A percentile compares a stretch with the other conserved stretches of the same genome.
phyloP scores from a whole-genome alignment of 2,797 vertebrate genomes.

The Phyllotis vaccarum region DNA sequence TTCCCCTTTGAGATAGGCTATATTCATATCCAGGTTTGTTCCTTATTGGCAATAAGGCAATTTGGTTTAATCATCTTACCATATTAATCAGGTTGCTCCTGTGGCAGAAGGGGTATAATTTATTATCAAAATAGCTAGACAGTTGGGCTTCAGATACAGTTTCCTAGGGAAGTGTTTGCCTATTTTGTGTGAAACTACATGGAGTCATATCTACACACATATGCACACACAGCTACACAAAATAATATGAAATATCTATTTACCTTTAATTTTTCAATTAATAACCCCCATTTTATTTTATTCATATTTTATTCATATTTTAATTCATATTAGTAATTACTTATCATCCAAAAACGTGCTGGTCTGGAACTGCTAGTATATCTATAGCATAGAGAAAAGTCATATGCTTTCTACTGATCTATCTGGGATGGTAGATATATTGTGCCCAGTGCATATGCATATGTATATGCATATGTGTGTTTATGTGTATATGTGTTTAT shows the following conservation, averaged over 20 bases:
- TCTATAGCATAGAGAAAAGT: too few relatives aligned
- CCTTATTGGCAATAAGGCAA: not conserved
- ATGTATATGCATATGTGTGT: not conserved
- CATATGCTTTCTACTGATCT: not conserved
- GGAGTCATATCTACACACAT: not conserved
- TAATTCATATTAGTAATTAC: not conserved
- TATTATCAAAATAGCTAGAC: not conserved
- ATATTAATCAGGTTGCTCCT: not conserved
- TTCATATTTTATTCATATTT: constrained; percentile 17
- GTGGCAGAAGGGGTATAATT: not conserved
- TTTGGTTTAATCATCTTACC: not conserved
- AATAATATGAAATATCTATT: not conserved
- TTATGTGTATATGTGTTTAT: not conserved
- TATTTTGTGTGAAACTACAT: not conserved
- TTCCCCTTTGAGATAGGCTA: not conserved
- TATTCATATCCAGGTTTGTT: not conserved
- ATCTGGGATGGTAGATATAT: not conserved
- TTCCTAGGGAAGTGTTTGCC: not conserved
- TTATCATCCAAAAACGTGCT: too few relatives aligned
- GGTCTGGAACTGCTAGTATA: too few relatives aligned
- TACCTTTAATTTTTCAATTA: not conserved
- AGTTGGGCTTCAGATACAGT: not conserved
- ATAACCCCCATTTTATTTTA: too few relatives aligned
- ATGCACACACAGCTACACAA: not conserved
- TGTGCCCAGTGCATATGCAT: not conserved